Evolutionary conservation across 2,888 invertebrate genomes (phyloP).

Genomic region (Octodonta nipae): DNA sequence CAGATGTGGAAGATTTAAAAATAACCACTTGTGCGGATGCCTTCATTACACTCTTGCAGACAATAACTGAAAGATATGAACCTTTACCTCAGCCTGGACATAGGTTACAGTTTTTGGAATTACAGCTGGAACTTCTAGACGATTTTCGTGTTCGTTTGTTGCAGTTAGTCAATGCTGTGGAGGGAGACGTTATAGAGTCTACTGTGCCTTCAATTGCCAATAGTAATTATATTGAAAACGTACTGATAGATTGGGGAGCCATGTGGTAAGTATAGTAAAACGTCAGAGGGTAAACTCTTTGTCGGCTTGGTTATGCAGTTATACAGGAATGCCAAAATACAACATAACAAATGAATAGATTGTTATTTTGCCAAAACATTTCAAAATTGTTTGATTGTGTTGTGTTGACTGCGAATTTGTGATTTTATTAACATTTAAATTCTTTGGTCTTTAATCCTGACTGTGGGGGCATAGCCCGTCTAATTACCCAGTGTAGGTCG

Average conservation of each 20-base stretch:
- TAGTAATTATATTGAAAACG: conserved; percentile 56
- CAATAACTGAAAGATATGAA: conserved; percentile 77
- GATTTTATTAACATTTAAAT: too few relatives aligned
- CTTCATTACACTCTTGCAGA: conserved; percentile 70
- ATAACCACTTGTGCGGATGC: conserved; percentile 82
- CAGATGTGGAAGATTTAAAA: conserved; percentile 52
- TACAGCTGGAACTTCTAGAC: conserved; percentile 80
- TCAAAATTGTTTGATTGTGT: too few relatives aligned
- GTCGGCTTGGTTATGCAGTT: too few relatives aligned
- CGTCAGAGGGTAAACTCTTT: too few relatives aligned
- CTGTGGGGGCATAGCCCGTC: too few relatives aligned
- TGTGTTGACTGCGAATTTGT: too few relatives aligned
- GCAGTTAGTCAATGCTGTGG: conserved; percentile 58
- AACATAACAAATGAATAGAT: too few relatives aligned
- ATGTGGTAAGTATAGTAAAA: conserved; percentile 45
- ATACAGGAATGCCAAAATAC: too few relatives aligned
- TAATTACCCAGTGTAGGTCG: too few relatives aligned
- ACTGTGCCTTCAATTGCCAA: conserved; percentile 56
- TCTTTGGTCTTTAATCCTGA: too few relatives aligned
- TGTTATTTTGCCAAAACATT: too few relatives aligned
- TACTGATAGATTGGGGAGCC: conserved; percentile 64
- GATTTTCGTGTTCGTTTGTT: conserved; percentile 70
- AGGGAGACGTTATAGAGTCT: conserved; percentile 43
- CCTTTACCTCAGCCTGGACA: conserved; percentile 73
- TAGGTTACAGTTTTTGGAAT: conserved; percentile 72